Percentiles rank a stretch among this genome's conserved stretches.
Conservation (phyloP, 2,888 invertebrate genomes). For the Machimus atricapillus region DNA sequence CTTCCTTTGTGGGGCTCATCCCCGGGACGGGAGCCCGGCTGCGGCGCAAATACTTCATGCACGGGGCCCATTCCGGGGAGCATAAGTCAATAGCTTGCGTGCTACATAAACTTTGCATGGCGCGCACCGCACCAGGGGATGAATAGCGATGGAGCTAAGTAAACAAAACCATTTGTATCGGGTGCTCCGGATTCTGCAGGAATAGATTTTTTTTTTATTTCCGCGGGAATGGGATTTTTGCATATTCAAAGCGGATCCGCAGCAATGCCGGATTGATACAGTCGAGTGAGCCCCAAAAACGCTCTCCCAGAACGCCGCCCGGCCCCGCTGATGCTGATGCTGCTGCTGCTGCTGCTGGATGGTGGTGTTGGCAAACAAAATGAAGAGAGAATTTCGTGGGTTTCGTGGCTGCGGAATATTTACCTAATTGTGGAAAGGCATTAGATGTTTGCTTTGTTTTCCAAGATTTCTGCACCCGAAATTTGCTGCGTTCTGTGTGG, state of each 20-base stretch:
- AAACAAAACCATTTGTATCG: slow-evolving; percentile 24
- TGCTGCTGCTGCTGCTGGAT: neutral
- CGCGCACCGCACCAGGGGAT: neutral
- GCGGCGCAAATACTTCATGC: neutral
- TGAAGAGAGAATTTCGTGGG: neutral
- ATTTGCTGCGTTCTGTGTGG: neutral
- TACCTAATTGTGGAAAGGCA: neutral
- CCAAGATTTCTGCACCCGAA: neutral
- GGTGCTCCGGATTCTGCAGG: neutral
- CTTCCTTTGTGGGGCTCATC: neutral
- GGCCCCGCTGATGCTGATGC: neutral
- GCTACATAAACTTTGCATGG: neutral
- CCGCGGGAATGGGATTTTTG: neutral
- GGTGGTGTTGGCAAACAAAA: neutral
- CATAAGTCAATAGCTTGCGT: slow-evolving; percentile 25
- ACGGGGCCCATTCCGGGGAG: neutral
- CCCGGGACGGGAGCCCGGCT: neutral
- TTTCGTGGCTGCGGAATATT: neutral
- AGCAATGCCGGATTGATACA: neutral
- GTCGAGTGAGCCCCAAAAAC: neutral
- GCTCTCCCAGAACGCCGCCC: neutral
- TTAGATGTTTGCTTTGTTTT: neutral
- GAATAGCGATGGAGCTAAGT: neutral
- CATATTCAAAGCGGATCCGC: neutral
- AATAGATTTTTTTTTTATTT: neutral